Evolutionary conservation across 1,140 invertebrate genomes (phyloP).

Genomic region (Ridgeia piscesae): DNA sequence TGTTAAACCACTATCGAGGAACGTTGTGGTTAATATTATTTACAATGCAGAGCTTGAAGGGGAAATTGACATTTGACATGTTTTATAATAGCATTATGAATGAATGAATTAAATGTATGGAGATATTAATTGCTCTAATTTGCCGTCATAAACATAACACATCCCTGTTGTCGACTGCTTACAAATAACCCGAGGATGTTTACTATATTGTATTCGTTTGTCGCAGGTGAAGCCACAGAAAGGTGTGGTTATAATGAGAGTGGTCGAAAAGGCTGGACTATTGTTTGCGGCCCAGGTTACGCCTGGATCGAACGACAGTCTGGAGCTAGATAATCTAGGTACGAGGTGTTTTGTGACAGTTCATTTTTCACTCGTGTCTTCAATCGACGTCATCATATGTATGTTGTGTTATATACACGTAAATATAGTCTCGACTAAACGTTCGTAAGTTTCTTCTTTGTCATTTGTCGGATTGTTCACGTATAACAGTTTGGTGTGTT

Average conservation of each 20-base stretch:
- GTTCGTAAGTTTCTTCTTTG: neutral
- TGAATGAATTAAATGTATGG: neutral
- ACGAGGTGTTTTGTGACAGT: too few relatives aligned
- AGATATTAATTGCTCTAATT: neutral
- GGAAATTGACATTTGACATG: too few relatives aligned
- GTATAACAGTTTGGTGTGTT: neutral
- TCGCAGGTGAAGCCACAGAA: neutral
- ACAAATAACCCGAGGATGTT: neutral
- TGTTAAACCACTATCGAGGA: neutral
- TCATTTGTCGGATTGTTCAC: neutral
- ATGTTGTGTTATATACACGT: too few relatives aligned
- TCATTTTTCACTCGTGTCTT: too few relatives aligned
- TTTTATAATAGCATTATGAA: too few relatives aligned
- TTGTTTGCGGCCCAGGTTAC: neutral
- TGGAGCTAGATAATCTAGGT: neutral
- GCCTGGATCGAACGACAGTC: neutral
- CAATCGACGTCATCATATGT: too few relatives aligned
- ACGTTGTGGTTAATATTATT: neutral
- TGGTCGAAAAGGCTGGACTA: neutral
- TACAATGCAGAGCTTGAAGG: too few relatives aligned
- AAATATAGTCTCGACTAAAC: too few relatives aligned
- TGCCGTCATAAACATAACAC: neutral
- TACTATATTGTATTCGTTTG: neutral
- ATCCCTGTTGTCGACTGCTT: neutral
- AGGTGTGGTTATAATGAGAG: neutral